phyloP scores from a whole-genome alignment of 1,140 invertebrate species.

The Monochamus saltuarius region DNA sequence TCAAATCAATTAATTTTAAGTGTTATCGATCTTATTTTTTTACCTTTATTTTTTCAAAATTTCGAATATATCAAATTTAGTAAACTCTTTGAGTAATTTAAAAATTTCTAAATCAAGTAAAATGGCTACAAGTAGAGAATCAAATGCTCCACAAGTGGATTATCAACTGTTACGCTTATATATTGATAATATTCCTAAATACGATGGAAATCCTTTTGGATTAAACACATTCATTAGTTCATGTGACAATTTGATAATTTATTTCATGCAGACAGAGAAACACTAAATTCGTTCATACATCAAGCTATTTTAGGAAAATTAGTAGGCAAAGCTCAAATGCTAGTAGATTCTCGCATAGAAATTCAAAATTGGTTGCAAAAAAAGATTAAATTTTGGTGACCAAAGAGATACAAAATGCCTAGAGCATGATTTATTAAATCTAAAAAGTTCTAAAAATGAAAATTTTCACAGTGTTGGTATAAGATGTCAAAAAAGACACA shows the following conservation, averaged over 20 bases:
- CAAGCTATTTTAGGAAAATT: constrained; percentile 26
- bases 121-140: too few species aligned
- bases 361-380: constrained; percentile 16
- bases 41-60: too few species aligned
- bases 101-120: too few species aligned
- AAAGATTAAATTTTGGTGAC: constrained; percentile 21
- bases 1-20: too few species aligned
- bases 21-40: too few species aligned
- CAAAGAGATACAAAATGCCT: constrained; percentile 20
- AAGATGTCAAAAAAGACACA: constrained; percentile 4
- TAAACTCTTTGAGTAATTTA: too few species aligned
- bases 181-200: constrained; percentile 20
- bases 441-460: too few species aligned
- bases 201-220: too few species aligned
- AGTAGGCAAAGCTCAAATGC: constrained; percentile 15
- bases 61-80: too few species aligned
- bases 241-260: constrained; percentile 22
- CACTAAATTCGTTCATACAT: constrained; percentile 13
- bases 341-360: constrained; percentile 19
- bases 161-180: constrained; percentile 22
- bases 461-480: too few species aligned
- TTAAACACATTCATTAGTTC: constrained; percentile 20
- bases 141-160: constrained; percentile 7
- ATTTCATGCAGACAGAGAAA: background rate
- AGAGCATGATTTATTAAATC: too few species aligned